These are phyloP conservation scores for Rhinolophus sinicus DNA, from an alignment of 2,113 vertebrate species.

Conservation along the genomic window DNA sequence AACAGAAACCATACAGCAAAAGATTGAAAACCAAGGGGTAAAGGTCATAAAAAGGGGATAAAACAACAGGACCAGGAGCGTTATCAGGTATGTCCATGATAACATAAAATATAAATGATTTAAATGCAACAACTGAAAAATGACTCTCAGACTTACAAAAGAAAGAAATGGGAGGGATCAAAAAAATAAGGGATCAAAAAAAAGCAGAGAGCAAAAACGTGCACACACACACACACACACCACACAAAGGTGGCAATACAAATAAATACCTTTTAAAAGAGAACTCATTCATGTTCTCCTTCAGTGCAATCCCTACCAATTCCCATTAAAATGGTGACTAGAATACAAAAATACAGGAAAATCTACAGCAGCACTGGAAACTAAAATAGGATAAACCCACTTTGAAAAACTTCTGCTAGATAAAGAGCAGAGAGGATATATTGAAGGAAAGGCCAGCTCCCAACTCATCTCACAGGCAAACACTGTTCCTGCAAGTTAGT, in stretches of 20 bases:
- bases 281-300: background rate
- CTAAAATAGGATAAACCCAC: background rate
- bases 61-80: background rate
- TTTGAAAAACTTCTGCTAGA: background rate
- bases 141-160: background rate
- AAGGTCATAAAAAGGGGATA: background rate
- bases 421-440: background rate
- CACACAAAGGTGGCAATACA: background rate
- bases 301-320: background rate
- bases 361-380: background rate
- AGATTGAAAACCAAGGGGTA: background rate
- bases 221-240: background rate
- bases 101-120: constrained; percentile 42
- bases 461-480: background rate
- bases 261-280: constrained; percentile 12
- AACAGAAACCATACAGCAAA: background rate
- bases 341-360: constrained; percentile 24
- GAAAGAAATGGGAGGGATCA: background rate
- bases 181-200: background rate
- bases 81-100: background rate
- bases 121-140: constrained; percentile 31
- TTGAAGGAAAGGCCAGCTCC: background rate
- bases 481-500: background rate
- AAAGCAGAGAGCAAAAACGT: background rate
- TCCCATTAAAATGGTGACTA: background rate